Evolutionary conservation across 2,113 vertebrate species (phyloP), one percentile per base, ranked within the genome.

Genomic region (Pelobates fuscus): DNA sequence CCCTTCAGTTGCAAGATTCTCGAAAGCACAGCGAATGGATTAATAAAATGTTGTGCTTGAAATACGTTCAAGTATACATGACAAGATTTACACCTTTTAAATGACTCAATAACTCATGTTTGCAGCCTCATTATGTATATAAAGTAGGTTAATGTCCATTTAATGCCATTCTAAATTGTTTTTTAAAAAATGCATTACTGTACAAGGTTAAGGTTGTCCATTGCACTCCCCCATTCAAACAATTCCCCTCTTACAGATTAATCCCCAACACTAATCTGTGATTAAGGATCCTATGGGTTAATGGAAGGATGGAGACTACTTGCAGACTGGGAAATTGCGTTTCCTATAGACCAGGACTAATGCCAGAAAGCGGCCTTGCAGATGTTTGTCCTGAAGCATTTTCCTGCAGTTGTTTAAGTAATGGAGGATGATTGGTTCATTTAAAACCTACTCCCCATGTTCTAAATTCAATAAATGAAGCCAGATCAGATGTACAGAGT

Each of bases 81-180:
- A 71, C 59, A 58, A 61, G 69, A 71, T 71, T 71, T 60, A 60
- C 37, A 44, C 57, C 57, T 61, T 21, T 59, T 6, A 44, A 71
- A 71, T 61, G 18, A 60, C 26, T 57, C 58, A 59, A 61, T 71
- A 71, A 61, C 37, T 46, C 57, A 27, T 8, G 43, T 71, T 71
- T 71, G 69, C 58, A 60, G 69, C 58, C 58, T 71, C 69, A 49
- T 71, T 71, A 62, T 37, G 41, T 25, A 49, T 23, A 46, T 46
- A 21, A 71, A 23, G 41, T 55, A 49, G 41, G 69, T 60, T 26
- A 46, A 20, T 30, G 11, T 8, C 21, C n/a, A 37, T 44, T 26
- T 20, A 46, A 17, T 44, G 57, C 24, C 32, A 37, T 1, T 37
- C 10, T 8, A 21, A 26, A 59, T 21, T 55, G 21, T 55, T n/a